Conservation (phyloP, 2,888 invertebrate genomes). For the Ecdyonurus torrentis region DNA sequence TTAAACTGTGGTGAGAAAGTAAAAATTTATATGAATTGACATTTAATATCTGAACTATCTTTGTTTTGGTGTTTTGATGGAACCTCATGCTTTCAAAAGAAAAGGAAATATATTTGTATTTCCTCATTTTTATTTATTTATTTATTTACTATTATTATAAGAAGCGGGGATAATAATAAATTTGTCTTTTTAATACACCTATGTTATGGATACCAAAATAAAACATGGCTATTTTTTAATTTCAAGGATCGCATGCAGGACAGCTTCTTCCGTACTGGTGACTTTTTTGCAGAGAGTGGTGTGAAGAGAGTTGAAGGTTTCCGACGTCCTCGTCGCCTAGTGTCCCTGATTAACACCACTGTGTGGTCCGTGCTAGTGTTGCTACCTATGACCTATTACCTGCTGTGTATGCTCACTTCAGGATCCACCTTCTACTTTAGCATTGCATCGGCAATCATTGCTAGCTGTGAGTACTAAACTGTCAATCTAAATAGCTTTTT, state of each 20-base stretch:
- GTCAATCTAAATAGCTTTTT: slow-evolving; percentile 7
- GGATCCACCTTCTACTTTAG: slow-evolving; percentile 54
- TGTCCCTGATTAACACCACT: slow-evolving; percentile 50
- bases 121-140: no score
- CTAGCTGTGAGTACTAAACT: slow-evolving; percentile 52
- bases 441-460: slow-evolving; percentile 49
- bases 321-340: slow-evolving; percentile 38
- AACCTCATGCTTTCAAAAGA: no score
- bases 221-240: no score
- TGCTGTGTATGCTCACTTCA: slow-evolving; percentile 46
- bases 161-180: no score
- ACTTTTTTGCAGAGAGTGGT: slow-evolving; percentile 62
- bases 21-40: not conserved
- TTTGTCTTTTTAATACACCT: no score
- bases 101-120: no score
- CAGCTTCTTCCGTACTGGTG: slow-evolving; percentile 55
- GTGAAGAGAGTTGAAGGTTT: slow-evolving; percentile 43
- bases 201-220: no score
- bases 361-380: slow-evolving; percentile 52
- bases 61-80: no score
- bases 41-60: no score
- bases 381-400: slow-evolving; percentile 52
- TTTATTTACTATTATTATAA: no score
- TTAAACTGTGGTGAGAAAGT: no score
- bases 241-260: slow-evolving; percentile 59